phyloP scores from a whole-genome alignment of 2,113 vertebrate species.

The Solenodon paradoxus region DNA sequence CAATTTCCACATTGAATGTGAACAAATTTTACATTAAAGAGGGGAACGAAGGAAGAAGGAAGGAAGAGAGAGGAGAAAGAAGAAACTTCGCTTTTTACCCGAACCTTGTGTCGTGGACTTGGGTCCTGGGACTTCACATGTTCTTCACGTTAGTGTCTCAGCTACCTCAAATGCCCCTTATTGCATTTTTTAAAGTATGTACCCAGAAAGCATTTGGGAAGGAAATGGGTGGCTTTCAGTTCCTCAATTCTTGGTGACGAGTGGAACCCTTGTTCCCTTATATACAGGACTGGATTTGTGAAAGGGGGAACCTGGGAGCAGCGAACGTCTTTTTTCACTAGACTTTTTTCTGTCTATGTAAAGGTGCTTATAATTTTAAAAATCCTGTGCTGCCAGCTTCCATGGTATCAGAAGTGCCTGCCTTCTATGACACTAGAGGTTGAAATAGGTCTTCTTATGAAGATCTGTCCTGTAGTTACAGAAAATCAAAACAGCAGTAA shows the following conservation, averaged over 20 bases:
- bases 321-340: slow-evolving; percentile 1
- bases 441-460: background rate
- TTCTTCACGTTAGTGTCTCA: too few relatives aligned
- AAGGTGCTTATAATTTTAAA: background rate
- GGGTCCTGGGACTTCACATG: too few relatives aligned
- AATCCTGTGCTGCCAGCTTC: background rate
- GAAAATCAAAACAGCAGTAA: background rate
- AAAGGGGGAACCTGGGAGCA: background rate
- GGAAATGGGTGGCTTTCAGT: background rate
- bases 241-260: background rate
- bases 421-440: background rate
- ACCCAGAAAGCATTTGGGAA: background rate
- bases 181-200: background rate
- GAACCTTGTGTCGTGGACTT: too few relatives aligned
- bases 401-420: background rate
- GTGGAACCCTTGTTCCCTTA: background rate
- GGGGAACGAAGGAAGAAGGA: background rate
- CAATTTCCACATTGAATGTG: background rate
- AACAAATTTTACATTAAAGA: too few relatives aligned
- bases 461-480: background rate
- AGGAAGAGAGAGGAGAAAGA: background rate
- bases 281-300: background rate
- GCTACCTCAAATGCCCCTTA: too few relatives aligned
- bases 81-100: too few relatives aligned
- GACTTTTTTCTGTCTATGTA: background rate